Percentiles rank a stretch among this genome's conserved stretches.
These are phyloP conservation scores for Latheticus oryzae DNA, from an alignment of 2,888 invertebrate species.

Conservation along the genomic window DNA sequence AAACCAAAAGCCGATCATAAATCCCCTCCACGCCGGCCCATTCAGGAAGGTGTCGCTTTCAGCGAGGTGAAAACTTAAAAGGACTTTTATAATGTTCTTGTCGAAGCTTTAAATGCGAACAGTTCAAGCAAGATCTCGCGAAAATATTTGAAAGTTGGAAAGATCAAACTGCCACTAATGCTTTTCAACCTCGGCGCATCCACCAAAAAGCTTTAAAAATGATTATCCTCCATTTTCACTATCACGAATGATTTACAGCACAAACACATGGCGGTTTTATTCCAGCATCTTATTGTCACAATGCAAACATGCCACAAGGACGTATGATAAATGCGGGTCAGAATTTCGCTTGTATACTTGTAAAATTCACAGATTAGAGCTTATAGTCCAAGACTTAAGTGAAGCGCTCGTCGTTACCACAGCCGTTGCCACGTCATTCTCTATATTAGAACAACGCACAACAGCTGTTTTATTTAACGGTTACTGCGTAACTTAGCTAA, in stretches of 20 bases:
- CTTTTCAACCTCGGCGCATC: too few relatives aligned
- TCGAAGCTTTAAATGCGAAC: slow-evolving; percentile 15
- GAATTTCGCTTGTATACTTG: slow-evolving; percentile 35
- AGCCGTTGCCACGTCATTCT: slow-evolving; percentile 53
- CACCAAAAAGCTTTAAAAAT: too few relatives aligned
- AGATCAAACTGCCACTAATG: too few relatives aligned
- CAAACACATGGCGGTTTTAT: slow-evolving; percentile 8
- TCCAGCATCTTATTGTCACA: slow-evolving; percentile 16
- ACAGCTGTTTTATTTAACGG: slow-evolving; percentile 54
- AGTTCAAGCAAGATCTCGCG: too few relatives aligned
- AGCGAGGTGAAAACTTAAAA: slow-evolving; percentile 17
- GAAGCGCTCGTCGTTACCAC: slow-evolving; percentile 46
- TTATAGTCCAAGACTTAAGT: slow-evolving; percentile 43
- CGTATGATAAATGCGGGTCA: slow-evolving; percentile 31
- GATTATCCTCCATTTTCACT: too few relatives aligned
- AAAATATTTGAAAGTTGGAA: too few relatives aligned
- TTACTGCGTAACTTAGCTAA: slow-evolving; percentile 52
- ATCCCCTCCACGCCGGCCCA: slow-evolving; percentile 9
- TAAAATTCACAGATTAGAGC: slow-evolving; percentile 47
- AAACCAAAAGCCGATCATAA: slow-evolving; percentile 33
- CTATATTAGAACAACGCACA: slow-evolving; percentile 51
- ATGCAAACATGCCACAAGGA: neutral
- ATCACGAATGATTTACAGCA: slow-evolving; percentile 10
- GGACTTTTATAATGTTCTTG: slow-evolving; percentile 17
- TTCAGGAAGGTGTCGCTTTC: slow-evolving; percentile 23